phyloP scores from a whole-genome alignment of 2,888 invertebrate genomes.

The Panzeria rudis region DNA sequence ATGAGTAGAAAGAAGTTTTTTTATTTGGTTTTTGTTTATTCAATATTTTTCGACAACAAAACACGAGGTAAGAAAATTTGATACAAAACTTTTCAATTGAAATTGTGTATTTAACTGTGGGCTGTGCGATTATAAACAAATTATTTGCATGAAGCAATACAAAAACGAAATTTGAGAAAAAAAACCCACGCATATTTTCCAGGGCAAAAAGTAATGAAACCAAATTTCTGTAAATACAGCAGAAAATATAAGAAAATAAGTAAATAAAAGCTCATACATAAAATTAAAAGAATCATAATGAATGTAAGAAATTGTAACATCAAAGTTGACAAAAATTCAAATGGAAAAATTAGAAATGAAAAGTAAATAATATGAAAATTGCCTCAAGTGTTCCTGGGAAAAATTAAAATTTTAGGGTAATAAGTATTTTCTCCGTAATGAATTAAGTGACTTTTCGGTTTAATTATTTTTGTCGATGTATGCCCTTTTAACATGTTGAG shows the following conservation, averaged over 20 bases:
- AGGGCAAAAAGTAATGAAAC: slow-evolving; percentile 1
- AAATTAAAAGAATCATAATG: not conserved
- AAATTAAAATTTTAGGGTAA: no score
- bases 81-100: not conserved
- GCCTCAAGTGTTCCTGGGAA: no score
- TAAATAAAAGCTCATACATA: not conserved
- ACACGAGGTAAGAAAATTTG: not conserved
- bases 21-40: not conserved
- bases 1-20: not conserved
- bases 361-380: no score
- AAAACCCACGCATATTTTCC: not conserved
- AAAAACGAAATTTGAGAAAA: not conserved
- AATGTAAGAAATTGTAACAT: not conserved
- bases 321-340: not conserved
- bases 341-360: no score
- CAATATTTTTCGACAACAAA: no score
- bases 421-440: no score
- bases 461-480: no score
- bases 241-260: not conserved
- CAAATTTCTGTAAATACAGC: not conserved
- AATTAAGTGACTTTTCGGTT: no score
- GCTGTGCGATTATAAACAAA: not conserved
- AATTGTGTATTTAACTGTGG: not conserved
- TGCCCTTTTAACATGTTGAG: no score
- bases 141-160: not conserved